phyloP scores from a whole-genome alignment of 2,888 invertebrate genomes.

The Drosophila suboccidentalis region DNA sequence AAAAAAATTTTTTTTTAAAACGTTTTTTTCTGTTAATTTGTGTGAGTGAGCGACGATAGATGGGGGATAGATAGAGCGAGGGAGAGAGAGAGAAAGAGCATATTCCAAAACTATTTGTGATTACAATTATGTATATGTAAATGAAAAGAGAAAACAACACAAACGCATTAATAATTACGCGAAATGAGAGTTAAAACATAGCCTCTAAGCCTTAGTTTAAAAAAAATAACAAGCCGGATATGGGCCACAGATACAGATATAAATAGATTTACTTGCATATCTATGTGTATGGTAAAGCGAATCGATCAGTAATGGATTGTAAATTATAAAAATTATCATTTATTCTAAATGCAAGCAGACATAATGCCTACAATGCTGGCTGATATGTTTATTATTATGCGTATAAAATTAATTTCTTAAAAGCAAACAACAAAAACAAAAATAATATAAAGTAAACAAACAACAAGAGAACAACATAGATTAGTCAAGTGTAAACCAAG shows the following conservation, averaged over 20 bases:
- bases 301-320: slow-evolving; percentile 57
- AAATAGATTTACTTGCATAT: slow-evolving; percentile 12
- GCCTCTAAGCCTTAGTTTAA: slow-evolving; percentile 46
- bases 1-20: background rate
- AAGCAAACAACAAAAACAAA: slow-evolving; percentile 53
- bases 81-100: slow-evolving; percentile 55
- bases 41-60: slow-evolving; percentile 9
- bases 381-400: slow-evolving; percentile 61
- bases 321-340: slow-evolving; percentile 59
- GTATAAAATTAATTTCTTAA: slow-evolving; percentile 61
- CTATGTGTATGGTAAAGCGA: slow-evolving; percentile 34
- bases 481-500: slow-evolving; percentile 76
- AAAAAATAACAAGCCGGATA: slow-evolving; percentile 29
- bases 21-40: slow-evolving; percentile 23
- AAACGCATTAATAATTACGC: slow-evolving; percentile 61
- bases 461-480: slow-evolving; percentile 52
- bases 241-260: slow-evolving; percentile 40
- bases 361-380: slow-evolving; percentile 31
- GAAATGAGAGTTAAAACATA: slow-evolving; percentile 52
- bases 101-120: slow-evolving; percentile 81
- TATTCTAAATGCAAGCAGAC: slow-evolving; percentile 48
- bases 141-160: slow-evolving; percentile 64
- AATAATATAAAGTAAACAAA: slow-evolving; percentile 42
- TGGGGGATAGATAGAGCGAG: slow-evolving; percentile 10
- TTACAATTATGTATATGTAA: slow-evolving; percentile 65